Evolutionary conservation across 2,888 invertebrate genomes (phyloP), one percentile per base, ranked within the genome.

Genomic region (Tenthredo distinguenda): DNA sequence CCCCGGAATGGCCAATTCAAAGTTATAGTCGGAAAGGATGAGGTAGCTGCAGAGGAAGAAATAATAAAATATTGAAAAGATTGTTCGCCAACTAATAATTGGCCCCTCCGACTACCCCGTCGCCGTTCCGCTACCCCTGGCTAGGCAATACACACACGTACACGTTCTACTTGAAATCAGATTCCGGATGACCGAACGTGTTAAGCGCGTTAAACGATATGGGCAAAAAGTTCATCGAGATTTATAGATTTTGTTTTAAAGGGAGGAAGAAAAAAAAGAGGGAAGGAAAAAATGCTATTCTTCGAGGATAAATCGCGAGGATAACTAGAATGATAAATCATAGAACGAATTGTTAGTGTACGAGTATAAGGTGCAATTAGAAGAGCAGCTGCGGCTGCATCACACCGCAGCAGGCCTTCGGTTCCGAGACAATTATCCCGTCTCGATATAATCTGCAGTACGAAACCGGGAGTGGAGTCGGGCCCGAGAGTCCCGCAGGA

Each of bases 381-480:
- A 89, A 90, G 87, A 85, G 88, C 40, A 68, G 87, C 88, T 18
- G 31, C 34, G 1, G 18, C 34, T 26, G 68, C 83, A 37, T 18
- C 85, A 86, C 85, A 87, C 86, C 86, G 85, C 86, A 65, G 37
- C 86, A 65, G 37, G 7, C 31, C 47, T 87, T 86, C 58, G 76
- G n/a, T 55, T 88, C 87, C 87, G 79, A 88, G 87, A 86, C 91
- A 91, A 91, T 92, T 91, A 91, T 90, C 90, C 88, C 90, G 90
- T 91, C 90, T 86, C 87, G 86, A 88, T 88, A 87, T 91, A 90
- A 92, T 91, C 90, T 91, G 88, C 88, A 88, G 89, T 90, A 88
- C 87, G 79, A 87, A 86, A 26, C 31, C 68, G 2, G 7, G 10
- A n/a, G 21, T 2, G 40, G 72, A n/a, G 5, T 26, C 43, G 0